phyloP scores from a whole-genome alignment of 35 echinoderm and acorn worm genomes.

The Patiria miniata region DNA sequence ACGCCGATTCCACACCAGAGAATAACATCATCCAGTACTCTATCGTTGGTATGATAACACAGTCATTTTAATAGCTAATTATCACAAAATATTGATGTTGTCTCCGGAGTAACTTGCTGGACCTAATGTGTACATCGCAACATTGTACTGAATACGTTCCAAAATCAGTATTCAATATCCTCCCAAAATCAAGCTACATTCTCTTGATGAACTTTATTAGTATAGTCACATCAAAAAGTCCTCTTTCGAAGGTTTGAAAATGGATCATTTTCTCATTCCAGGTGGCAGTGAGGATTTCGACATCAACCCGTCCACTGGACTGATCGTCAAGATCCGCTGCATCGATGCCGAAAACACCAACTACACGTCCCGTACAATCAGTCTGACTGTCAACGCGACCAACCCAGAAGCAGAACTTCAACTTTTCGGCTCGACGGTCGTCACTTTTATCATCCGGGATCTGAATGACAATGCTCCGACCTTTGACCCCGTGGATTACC shows the following conservation, averaged over 20 bases:
- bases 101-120: too few relatives aligned
- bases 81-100: too few relatives aligned
- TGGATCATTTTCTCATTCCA: too few relatives aligned
- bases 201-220: too few relatives aligned
- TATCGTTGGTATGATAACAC: conserved; percentile 7
- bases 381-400: background rate
- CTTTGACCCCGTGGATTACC: background rate
- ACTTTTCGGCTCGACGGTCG: background rate
- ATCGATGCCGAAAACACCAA: background rate
- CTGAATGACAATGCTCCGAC: background rate
- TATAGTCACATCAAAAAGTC: background rate
- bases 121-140: too few relatives aligned
- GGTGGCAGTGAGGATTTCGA: background rate
- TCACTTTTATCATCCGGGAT: background rate
- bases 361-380: background rate
- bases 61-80: too few relatives aligned
- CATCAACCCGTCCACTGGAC: background rate
- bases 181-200: too few relatives aligned
- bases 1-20: background rate
- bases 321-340: background rate
- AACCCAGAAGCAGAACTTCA: background rate
- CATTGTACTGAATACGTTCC: too few relatives aligned
- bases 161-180: too few relatives aligned
- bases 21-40: background rate
- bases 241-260: background rate